phyloP scores from a whole-genome alignment of 2,888 invertebrate species.

The Stenodera caucasica region DNA sequence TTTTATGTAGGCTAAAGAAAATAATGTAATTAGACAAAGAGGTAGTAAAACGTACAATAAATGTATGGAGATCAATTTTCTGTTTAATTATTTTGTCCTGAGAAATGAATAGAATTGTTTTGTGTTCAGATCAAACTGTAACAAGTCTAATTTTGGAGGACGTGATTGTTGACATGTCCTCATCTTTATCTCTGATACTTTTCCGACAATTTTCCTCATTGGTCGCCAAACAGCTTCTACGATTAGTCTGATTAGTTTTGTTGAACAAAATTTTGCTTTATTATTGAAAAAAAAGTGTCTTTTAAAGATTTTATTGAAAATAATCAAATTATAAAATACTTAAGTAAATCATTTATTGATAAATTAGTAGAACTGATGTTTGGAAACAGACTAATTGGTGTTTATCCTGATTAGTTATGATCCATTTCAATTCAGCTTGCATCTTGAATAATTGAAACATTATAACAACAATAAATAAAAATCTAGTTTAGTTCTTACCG shows the following conservation, averaged over 20 bases:
- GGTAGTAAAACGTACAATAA: slow-evolving; percentile 37
- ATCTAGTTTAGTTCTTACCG: slow-evolving; percentile 6
- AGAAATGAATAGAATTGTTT: no score
- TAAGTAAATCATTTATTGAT: neutral
- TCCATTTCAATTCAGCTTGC: slow-evolving; percentile 9
- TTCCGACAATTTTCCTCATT: no score
- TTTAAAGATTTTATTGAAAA: neutral
- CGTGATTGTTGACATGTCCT: no score
- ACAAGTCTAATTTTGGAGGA: no score
- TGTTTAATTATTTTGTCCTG: no score
- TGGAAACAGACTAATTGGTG: slow-evolving; percentile 14
- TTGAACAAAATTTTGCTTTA: no score
- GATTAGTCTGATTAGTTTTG: no score
- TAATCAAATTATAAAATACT: slow-evolving; percentile 3
- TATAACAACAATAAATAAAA: neutral
- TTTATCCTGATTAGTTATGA: neutral
- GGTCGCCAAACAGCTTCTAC: no score
- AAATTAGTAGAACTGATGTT: slow-evolving; percentile 2
- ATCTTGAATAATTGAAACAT: slow-evolving; percentile 5
- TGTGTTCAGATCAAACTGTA: no score
- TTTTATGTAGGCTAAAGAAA: slow-evolving; percentile 53
- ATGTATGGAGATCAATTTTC: slow-evolving; percentile 33
- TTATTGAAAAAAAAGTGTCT: no score
- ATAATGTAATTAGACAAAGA: slow-evolving; percentile 44
- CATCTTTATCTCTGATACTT: no score